Base-by-base conservation (phyloP, 2,888 invertebrate species). In the Rhopalosiphum nymphaeae region DNA sequence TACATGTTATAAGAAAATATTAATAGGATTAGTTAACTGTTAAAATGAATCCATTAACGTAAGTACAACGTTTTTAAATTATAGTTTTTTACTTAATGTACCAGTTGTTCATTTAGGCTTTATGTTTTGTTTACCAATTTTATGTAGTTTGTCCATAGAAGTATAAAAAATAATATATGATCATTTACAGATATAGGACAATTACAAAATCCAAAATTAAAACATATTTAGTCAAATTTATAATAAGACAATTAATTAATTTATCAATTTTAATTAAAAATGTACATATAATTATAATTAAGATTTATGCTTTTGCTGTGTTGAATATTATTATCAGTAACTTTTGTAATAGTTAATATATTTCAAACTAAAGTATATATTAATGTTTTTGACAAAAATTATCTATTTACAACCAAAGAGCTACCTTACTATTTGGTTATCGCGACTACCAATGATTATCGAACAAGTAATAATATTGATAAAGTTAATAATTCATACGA, bases 21-120 rank as follows among this genome's bases (percentile, higher is more conserved):
- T 44, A 44, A 44, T 44, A 44, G 44, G 44, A 44, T 5, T 44
- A 44, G 44, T 44, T 44, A 44, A 44, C 7, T 57, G 16, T 78
- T 91, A 96, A 95, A 95, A 97, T 97, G 97, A 97, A 97, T 96
- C 97, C 97, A 91, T 96, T 97, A 96, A 97, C 97, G 97, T 97
- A 96, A 96, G 96, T 96, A 95, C 84, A 93, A 36, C 91, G 89
- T 93, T 85, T 87, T 94, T 78, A 36, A 78, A 36, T 21, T 0
- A 78, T 78, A 0, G 36, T 36, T 78, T 78, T 7, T 78, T 67
- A 36, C 61, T 29, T 11, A 61, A 61, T 61, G 29, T 29, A 61
- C 61, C 61, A 61, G 25, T 36, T 78, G 7, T 36, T 36, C 21
- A 21, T 78, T 67, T 67, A 67, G 16, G 1, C 67, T 4, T 13